Evolutionary conservation across 2,113 vertebrate species (phyloP).

Genomic region (Neomonachus schauinslandi): DNA sequence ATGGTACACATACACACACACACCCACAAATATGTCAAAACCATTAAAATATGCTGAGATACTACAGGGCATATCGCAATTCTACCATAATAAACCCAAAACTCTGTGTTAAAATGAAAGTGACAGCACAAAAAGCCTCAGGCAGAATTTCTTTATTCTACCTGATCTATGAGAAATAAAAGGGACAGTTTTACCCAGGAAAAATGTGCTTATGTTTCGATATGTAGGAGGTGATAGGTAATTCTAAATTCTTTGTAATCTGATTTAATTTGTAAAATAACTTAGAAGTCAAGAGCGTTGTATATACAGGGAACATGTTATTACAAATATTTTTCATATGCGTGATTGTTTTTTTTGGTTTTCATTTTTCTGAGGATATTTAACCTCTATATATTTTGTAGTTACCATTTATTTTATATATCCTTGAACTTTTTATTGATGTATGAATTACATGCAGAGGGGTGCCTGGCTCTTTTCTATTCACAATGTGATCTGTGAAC

Average conservation of each 20-base stretch:
- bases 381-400: not conserved
- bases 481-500: not conserved
- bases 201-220: not conserved
- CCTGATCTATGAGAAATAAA: not conserved
- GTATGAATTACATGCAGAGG: not conserved
- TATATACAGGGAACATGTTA: not conserved
- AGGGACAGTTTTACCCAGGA: not conserved
- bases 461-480: not conserved
- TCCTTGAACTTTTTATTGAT: not conserved
- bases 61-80: not conserved
- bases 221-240: not conserved
- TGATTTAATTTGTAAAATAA: not conserved
- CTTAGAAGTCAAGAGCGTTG: not conserved
- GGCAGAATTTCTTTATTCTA: not conserved
- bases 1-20: not conserved
- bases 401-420: not conserved
- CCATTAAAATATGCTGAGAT: not conserved
- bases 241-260: not conserved
- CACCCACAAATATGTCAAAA: not conserved
- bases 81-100: not conserved
- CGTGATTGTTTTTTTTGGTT: not conserved
- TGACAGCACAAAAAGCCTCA: not conserved
- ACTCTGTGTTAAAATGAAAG: conserved; percentile 1
- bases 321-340: not conserved
- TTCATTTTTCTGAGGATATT: not conserved